A percentile compares a stretch with the other conserved stretches of the same genome.
Evolutionary conservation across 2,888 invertebrate species (phyloP).

Genomic region (Scaptomyza reducta): DNA sequence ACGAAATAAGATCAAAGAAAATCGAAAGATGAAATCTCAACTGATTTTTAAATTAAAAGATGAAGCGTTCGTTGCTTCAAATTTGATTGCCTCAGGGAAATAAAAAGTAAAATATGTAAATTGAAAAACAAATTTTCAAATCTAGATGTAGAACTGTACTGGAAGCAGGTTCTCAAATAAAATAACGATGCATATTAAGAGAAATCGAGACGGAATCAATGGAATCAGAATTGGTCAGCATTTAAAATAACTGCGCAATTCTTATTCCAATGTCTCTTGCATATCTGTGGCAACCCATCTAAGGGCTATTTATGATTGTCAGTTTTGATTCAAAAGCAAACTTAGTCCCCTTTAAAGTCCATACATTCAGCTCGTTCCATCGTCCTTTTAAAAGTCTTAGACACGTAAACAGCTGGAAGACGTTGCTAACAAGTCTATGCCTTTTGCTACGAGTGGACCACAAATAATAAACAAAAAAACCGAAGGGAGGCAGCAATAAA

Average conservation of each 20-base stretch:
- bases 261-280: slow-evolving; percentile 7
- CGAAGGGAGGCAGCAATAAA: slow-evolving; percentile 39
- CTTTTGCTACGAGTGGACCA: slow-evolving; percentile 31
- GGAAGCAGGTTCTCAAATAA: neutral
- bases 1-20: slow-evolving; percentile 43
- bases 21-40: slow-evolving; percentile 27
- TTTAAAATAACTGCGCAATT: slow-evolving; percentile 27
- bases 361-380: neutral
- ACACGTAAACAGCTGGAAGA: slow-evolving; percentile 53
- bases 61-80: slow-evolving; percentile 18
- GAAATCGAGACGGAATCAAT: slow-evolving; percentile 29
- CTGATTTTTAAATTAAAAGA: slow-evolving; percentile 31
- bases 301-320: slow-evolving; percentile 37
- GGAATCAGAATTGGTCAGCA: slow-evolving; percentile 28
- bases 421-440: slow-evolving; percentile 69
- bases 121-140: slow-evolving; percentile 28
- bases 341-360: neutral
- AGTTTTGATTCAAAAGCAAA: slow-evolving; percentile 27
- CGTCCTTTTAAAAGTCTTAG: slow-evolving; percentile 15
- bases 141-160: neutral
- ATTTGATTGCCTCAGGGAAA: slow-evolving; percentile 71
- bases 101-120: slow-evolving; percentile 72
- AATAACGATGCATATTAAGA: slow-evolving; percentile 32
- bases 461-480: slow-evolving; percentile 36
- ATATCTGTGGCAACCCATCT: slow-evolving; percentile 50